Base-by-base conservation (phyloP, 2,888 invertebrate genomes). In the Bombylius discolor region DNA sequence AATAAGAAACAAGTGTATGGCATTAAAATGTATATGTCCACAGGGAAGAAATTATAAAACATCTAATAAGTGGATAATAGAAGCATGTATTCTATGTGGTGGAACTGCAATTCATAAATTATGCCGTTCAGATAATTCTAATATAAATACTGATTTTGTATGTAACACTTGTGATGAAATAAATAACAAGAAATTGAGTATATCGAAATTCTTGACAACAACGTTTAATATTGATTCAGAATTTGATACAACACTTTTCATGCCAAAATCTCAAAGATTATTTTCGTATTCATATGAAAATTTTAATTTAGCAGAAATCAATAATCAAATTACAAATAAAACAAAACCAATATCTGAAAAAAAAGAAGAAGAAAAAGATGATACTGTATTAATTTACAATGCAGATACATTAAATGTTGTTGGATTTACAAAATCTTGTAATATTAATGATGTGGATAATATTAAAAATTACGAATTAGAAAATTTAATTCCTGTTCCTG, bases 1-100 rank as follows among this genome's bases (percentile, higher is more conserved):
- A 1, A 70, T 82, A 1, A 79, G 81, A 4, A 67, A 78, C 7
- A 66, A 68, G 0, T 92, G 91, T 64, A 80, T 81, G 59, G 79
- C 81, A 1, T 53, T 62, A 0, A 62, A 60, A 0, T 91, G 91
- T 65, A 45, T 68, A 0, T 89, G 89, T 67, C 80, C 81, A 0
- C 69, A 77, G 45, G 86, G 85, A 1, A 71, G 81, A 33, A 70
- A 71, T 2, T 74, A 76, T 57, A 60, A 52, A 34, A 48, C 53
- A 52, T 55, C 5, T 13, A 33, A 36, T 4, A 52, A 55, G 55
- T 66, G 70, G 70, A 32, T 0, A 14, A 59, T 69, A 5, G 52
- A 62, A 5, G 47, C 58, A 1, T 70, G 70, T 51, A 56, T 58
- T 5, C 39, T 65, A 12, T 70, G 70, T 47, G 68, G 66, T 4